Evolutionary conservation across 1,140 invertebrate species (phyloP).

Genomic region (Rhynchophorus ferrugineus): DNA sequence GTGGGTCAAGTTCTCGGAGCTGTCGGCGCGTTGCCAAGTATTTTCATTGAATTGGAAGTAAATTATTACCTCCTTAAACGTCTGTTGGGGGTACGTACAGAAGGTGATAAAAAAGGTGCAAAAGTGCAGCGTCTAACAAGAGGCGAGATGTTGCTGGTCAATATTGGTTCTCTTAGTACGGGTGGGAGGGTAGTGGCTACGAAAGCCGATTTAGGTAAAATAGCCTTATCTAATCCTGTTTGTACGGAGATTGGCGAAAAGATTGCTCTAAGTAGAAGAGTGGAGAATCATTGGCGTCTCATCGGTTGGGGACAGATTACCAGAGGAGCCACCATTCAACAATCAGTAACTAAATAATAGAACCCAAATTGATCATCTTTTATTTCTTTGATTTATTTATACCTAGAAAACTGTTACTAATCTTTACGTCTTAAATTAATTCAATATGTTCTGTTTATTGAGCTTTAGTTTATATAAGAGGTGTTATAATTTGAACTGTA

Average conservation of each 20-base stretch:
- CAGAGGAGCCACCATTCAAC: constrained; percentile 83
- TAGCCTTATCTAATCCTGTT: constrained; percentile 92
- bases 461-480: too few relatives aligned
- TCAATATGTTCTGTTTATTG: too few relatives aligned
- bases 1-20: constrained; percentile 98
- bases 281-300: constrained; percentile 99
- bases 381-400: too few relatives aligned
- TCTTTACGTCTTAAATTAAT: too few relatives aligned
- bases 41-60: constrained; percentile 95
- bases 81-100: constrained; percentile 92
- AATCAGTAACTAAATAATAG: constrained; percentile 34
- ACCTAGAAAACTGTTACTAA: too few relatives aligned
- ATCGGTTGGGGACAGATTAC: constrained; percentile 97
- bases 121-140: constrained; percentile 88
- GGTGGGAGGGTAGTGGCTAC: constrained; percentile 94
- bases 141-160: constrained; percentile 89
- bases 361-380: too few relatives aligned
- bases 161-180: constrained; percentile 97
- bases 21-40: constrained; percentile 91
- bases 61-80: constrained; percentile 95
- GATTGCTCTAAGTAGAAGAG: constrained; percentile 93
- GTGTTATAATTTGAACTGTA: too few relatives aligned
- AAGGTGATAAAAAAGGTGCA: constrained; percentile 98
- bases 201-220: constrained; percentile 96
- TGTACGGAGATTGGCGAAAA: constrained; percentile 99